A percentile compares a stretch with the other conserved stretches of the same genome.
phyloP scores from a whole-genome alignment of 1,140 invertebrate species.

The Leguminivora glycinivorella region DNA sequence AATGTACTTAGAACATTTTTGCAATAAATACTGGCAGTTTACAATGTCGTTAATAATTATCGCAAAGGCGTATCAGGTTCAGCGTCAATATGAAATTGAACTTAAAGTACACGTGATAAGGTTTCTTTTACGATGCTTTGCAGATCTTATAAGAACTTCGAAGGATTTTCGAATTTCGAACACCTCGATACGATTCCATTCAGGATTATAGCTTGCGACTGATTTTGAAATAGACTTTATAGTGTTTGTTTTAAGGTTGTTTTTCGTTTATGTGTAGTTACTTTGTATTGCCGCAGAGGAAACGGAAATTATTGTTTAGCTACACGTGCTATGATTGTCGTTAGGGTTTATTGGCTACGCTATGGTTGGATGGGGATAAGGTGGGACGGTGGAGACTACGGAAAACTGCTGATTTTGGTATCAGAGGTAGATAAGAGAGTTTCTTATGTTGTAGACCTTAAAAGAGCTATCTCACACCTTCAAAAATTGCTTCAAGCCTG shows the following conservation, averaged over 20 bases:
- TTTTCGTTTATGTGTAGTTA: background rate
- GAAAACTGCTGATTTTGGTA: no score
- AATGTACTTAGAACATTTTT: background rate
- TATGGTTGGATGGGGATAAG: background rate
- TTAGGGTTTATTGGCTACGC: slow-evolving; percentile 9
- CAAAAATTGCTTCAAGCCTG: no score
- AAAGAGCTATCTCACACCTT: no score
- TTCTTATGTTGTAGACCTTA: no score
- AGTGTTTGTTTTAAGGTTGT: background rate
- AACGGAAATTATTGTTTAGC: slow-evolving; percentile 63
- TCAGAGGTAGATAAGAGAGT: no score
- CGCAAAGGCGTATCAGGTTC: background rate
- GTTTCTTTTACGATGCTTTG: background rate
- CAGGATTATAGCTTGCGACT: background rate
- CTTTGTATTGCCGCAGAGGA: slow-evolving; percentile 43
- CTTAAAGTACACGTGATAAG: background rate
- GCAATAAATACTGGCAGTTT: background rate
- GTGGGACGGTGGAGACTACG: background rate
- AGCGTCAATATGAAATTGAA: background rate
- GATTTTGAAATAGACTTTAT: background rate
- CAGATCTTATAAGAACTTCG: background rate
- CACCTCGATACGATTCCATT: background rate
- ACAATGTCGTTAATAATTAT: background rate
- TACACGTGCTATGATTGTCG: slow-evolving; percentile 22
- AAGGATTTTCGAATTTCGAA: background rate